Evolutionary conservation across 1,140 invertebrate species (phyloP), one percentile per base, ranked within the genome.

Genomic region (Cherax destructor): DNA sequence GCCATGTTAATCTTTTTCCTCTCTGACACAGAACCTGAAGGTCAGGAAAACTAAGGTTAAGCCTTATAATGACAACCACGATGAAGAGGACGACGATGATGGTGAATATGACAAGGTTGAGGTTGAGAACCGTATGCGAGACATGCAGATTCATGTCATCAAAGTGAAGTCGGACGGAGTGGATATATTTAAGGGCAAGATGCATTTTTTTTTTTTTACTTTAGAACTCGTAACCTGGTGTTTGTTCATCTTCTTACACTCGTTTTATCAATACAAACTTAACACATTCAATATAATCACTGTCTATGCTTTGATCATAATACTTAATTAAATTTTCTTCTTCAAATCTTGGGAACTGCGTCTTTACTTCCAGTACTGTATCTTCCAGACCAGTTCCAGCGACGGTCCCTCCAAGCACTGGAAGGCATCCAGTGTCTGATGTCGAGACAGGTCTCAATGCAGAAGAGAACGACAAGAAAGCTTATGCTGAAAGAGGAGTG

Each of bases 351-450:
- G 52, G 52, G 6, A 13, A 13, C 13, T 56, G 5, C 5, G 18
- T 21, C 1, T 18, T 69, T 18, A 69, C 5, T n/a, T 6, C 16
- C 18, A 21, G 1, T n/a, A 6, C 24, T 30, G 7, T 49, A 16
- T 49, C 16, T 85, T 85, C 21, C 83, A 91, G 89, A 91, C 56
- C 74, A 74, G 6, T 85, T 61, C 59, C 89, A 91, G 81, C 72
- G 83, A 21, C 83, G 89, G n/a, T 85, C 83, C 6, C 24, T 91
- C 4, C 74, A 85, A 41, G 89, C 89, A 6, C 47, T 91, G 59
- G 89, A 91, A 52, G 83, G 83, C 4, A 89, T 89, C 80, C 65
- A 59, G 7, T 65, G 50, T 6, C n/a, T 85, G 16, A 16, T 91
- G 56, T 47, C 83, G 18, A 18, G 49, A 21, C 24, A 79, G 59